Base-by-base conservation (phyloP, 2,113 vertebrate genomes). In the Vimba vimba region DNA sequence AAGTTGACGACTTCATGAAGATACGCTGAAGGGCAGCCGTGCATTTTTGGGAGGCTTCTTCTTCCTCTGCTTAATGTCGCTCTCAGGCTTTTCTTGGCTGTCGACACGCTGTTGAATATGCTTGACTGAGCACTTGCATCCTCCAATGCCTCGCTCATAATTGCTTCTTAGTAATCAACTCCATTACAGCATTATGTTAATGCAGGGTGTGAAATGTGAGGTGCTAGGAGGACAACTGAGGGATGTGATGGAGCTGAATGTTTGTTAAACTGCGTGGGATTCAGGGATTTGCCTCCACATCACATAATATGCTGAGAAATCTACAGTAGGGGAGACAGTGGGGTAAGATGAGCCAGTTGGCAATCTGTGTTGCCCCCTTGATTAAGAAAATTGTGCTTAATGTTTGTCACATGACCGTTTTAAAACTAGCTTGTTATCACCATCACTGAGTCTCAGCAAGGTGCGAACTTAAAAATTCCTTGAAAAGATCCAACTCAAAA, bases 171-270 rank as follows among this genome's bases (percentile, higher is more conserved):
- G 75, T 77, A 90, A 86, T 90, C 74, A 87, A 86, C 82, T 71
- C 82, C 74, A 90, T 85, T 88, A 84, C 36, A 71, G 52, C 52
- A 87, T 86, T 86, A 90, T 86, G 83, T 83, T 87, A 77, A 89
- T 83, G 19, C 27, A 11, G 55, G 52, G 76, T 59, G 66, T 76
- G 80, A 90, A 74, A 85, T 43, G 74, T 62, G 80, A 86, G 64
- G 69, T 33, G 45, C 81, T 73, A 39, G 69, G 25, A 69, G 74
- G 62, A 74, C 59, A 76, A 25, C 39, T 43, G 60, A 50, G n/a
- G 71, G 71, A 75, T 43, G 77, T 43, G 25, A 45, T 23, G 12
- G 50, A 60, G 52, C 57, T 86, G 10, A 79, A 21, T 79, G 30
- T 79, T 71, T 69, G 76, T n/a, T 60, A 11, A 86, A 60, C 13